phyloP scores from a whole-genome alignment of 2,888 invertebrate genomes.

The Metallyticus violacea region DNA sequence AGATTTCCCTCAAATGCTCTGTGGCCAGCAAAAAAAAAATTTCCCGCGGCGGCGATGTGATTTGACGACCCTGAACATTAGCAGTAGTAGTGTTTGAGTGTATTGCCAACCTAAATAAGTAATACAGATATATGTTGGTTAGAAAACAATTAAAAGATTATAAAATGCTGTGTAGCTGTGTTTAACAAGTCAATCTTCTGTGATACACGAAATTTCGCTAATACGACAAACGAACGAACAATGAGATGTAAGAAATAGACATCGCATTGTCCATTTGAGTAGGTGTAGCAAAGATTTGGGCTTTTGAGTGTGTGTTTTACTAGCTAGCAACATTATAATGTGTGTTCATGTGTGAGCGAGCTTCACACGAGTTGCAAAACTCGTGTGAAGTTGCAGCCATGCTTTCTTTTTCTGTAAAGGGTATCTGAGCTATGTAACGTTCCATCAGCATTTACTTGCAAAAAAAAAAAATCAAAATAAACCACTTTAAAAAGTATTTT shows the following conservation, averaged over 20 bases:
- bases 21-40: background rate
- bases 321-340: background rate
- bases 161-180: background rate
- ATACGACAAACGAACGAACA: background rate
- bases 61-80: background rate
- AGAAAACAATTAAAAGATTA: background rate
- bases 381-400: background rate
- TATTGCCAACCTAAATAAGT: background rate
- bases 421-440: background rate
- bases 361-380: background rate
- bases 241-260: background rate
- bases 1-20: background rate
- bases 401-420: background rate
- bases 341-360: background rate
- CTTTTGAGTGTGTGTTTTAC: background rate
- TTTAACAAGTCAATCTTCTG: background rate
- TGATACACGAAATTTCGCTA: background rate
- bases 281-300: background rate
- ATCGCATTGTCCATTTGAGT: background rate
- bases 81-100: background rate
- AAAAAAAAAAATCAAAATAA: background rate
- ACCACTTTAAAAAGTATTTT: background rate
- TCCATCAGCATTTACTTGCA: background rate
- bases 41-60: background rate
- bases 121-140: background rate